Evolutionary conservation across 2,888 invertebrate genomes (phyloP).

Genomic region (Thera britannica): DNA sequence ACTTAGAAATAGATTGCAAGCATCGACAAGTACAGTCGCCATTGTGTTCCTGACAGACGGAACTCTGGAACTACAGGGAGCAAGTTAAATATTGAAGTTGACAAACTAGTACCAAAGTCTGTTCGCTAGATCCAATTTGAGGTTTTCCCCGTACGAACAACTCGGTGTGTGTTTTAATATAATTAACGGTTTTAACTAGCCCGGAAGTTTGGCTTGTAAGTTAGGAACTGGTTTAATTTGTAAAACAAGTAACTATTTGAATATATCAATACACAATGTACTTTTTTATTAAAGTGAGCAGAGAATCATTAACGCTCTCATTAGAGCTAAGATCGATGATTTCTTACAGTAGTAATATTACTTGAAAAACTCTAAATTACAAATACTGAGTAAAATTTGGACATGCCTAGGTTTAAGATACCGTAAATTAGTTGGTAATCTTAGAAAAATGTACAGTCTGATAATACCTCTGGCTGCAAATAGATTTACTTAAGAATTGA

Average conservation of each 20-base stretch:
- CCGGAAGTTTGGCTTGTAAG: slow-evolving; percentile 27
- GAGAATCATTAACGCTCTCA: no score
- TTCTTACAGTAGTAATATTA: no score
- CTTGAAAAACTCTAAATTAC: no score
- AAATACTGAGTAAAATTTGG: no score
- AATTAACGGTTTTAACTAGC: slow-evolving; percentile 51
- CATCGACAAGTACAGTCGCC: slow-evolving; percentile 49
- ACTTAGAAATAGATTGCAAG: slow-evolving; percentile 49
- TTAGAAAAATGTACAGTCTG: no score
- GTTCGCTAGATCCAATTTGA: slow-evolving; percentile 57
- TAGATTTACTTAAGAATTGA: no score
- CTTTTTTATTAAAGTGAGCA: no score
- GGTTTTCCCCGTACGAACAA: slow-evolving; percentile 47
- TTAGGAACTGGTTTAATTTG: slow-evolving; percentile 15
- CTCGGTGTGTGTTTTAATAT: slow-evolving; percentile 53
- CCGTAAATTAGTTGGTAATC: no score
- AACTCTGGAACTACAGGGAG: slow-evolving; percentile 62
- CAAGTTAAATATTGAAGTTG: slow-evolving; percentile 77
- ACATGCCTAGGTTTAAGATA: no score
- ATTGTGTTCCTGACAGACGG: slow-evolving; percentile 65
- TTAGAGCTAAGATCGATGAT: no score
- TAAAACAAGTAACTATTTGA: not conserved
- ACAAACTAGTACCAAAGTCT: slow-evolving; percentile 64
- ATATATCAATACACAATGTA: not conserved
- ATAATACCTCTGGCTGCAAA: no score